These are phyloP conservation scores for Pterophyllum scalare DNA, from an alignment of 2,113 vertebrate genomes.

Conservation along the genomic window DNA sequence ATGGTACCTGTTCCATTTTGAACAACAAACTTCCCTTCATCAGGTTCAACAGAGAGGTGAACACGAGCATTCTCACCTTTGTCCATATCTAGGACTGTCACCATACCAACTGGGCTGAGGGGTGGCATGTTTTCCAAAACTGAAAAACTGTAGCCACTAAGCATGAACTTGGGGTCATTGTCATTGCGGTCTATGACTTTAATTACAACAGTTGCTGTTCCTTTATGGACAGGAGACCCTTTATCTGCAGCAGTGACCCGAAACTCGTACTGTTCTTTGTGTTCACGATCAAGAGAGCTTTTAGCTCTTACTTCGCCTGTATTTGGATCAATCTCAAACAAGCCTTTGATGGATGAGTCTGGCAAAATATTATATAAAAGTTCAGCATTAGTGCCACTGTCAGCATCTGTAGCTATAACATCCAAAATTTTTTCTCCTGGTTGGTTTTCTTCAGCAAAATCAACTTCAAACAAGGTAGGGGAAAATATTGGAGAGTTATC, in stretches of 20 bases:
- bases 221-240: slow-evolving; percentile 92
- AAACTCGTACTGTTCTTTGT: slow-evolving; percentile 92
- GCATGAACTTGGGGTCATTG: slow-evolving; percentile 98
- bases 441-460: slow-evolving; percentile 94
- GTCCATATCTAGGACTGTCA: slow-evolving; percentile 95
- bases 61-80: slow-evolving; percentile 93
- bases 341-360: slow-evolving; percentile 88
- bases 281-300: slow-evolving; percentile 92
- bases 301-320: slow-evolving; percentile 92
- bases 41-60: slow-evolving; percentile 93
- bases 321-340: slow-evolving; percentile 92
- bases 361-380: slow-evolving; percentile 90
- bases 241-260: slow-evolving; percentile 93
- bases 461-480: slow-evolving; percentile 90
- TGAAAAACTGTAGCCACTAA: slow-evolving; percentile 97
- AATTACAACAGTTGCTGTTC: slow-evolving; percentile 93
- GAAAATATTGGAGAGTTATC: slow-evolving; percentile 96
- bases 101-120: slow-evolving; percentile 97
- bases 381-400: slow-evolving; percentile 93
- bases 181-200: slow-evolving; percentile 97
- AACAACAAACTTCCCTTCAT: slow-evolving; percentile 96
- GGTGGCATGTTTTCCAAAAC: slow-evolving; percentile 98
- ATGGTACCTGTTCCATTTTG: slow-evolving; percentile 98
- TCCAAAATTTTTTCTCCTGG: slow-evolving; percentile 90
- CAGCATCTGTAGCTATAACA: slow-evolving; percentile 91